A percentile compares a stretch with the other conserved stretches of the same genome.
Conservation (phyloP, 2,888 invertebrate species). For the Diarsia brunnea region DNA sequence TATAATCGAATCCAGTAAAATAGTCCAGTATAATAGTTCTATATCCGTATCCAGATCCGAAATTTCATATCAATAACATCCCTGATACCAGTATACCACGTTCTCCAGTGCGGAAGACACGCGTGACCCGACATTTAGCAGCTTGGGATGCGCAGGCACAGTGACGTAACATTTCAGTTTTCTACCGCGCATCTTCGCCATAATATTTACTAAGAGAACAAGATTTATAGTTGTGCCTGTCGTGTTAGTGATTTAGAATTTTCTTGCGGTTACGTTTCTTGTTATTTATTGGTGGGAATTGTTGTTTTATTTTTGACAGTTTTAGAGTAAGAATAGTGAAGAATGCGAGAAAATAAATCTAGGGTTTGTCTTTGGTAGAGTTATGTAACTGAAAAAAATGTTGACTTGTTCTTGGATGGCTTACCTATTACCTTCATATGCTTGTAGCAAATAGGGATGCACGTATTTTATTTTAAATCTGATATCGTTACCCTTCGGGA, state of each 20-base stretch:
- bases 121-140: constrained; percentile 81
- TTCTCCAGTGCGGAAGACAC: constrained; percentile 80
- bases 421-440: neutral
- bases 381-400: neutral
- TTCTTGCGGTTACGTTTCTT: constrained; percentile 27
- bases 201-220: constrained; percentile 58
- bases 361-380: neutral
- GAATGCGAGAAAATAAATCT: constrained; percentile 1
- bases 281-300: constrained; percentile 47
- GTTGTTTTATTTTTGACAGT: constrained; percentile 21
- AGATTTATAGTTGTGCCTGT: constrained; percentile 59
- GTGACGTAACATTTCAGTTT: constrained; percentile 67
- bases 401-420: neutral
- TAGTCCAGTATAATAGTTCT: no score
- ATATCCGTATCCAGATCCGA: no score
- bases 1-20: no score
- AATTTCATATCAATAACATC: no score
- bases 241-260: constrained; percentile 53
- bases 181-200: constrained; percentile 66
- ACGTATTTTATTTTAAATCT: neutral
- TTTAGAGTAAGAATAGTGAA: neutral
- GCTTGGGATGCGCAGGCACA: constrained; percentile 75
- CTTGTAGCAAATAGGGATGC: neutral
- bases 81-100: constrained; percentile 81
- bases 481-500: no score